Conservation (phyloP, 2,888 invertebrate genomes). For the Mesochorus sp. region DNA sequence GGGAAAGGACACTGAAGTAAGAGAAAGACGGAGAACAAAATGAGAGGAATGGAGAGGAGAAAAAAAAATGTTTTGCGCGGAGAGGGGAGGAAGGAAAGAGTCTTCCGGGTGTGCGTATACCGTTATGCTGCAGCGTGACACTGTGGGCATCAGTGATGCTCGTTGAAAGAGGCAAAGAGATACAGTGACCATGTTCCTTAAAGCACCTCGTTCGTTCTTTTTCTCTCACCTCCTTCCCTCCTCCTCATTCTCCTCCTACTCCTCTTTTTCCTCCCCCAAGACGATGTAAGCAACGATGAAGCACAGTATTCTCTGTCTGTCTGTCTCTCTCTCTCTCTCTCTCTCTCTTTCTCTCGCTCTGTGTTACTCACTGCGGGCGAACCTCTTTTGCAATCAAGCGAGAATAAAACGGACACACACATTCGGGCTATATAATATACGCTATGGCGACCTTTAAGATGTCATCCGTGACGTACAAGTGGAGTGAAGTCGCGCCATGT, state of each 20-base stretch:
- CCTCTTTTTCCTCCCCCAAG: too few species aligned
- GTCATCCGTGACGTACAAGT: slow-evolving; percentile 67
- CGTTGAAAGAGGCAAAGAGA: slow-evolving; percentile 47
- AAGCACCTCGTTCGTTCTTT: slow-evolving; percentile 57
- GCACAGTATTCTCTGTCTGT: not conserved
- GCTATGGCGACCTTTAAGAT: slow-evolving; percentile 64
- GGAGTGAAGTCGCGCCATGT: slow-evolving; percentile 64
- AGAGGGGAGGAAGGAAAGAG: slow-evolving; percentile 14
- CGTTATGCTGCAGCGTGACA: slow-evolving; percentile 55
- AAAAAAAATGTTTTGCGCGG: slow-evolving; percentile 22
- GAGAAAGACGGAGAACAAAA: slow-evolving; percentile 9
- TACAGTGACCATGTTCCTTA: slow-evolving; percentile 61
- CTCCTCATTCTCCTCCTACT: slow-evolving; percentile 48
- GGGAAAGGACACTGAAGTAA: slow-evolving; percentile 6
- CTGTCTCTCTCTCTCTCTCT: not conserved
- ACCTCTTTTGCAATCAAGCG: slow-evolving; percentile 62
- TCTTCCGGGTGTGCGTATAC: slow-evolving; percentile 63
- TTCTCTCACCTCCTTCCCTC: slow-evolving; percentile 33
- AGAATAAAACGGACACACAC: slow-evolving; percentile 58
- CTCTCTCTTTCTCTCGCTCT: too few species aligned
- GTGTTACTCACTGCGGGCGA: slow-evolving; percentile 34
- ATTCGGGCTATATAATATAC: slow-evolving; percentile 51
- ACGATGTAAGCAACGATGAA: slow-evolving; percentile 24
- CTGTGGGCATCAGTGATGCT: slow-evolving; percentile 35
- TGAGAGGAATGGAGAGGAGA: slow-evolving; percentile 4